A percentile compares a stretch with the other conserved stretches of the same genome.
phyloP scores from a whole-genome alignment of 2,113 vertebrate genomes.

The Antechinus stuartii region DNA sequence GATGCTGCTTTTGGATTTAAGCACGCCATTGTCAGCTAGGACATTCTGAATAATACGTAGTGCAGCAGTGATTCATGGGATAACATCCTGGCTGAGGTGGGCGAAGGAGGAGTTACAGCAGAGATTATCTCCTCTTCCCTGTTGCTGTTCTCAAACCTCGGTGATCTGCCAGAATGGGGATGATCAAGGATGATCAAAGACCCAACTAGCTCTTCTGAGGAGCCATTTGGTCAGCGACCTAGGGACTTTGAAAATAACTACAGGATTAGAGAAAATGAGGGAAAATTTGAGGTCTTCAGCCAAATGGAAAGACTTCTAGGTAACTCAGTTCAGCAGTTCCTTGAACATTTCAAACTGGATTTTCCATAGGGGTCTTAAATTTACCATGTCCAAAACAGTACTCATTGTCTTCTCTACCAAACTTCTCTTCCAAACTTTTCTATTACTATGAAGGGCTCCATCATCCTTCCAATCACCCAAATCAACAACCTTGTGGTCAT shows the following conservation, averaged over 20 bases:
- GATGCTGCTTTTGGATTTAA: slow-evolving; percentile 6
- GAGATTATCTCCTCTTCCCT: slow-evolving; percentile 10
- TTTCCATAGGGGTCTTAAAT: too few relatives aligned
- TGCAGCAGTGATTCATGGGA: background rate
- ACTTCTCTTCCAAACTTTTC: too few relatives aligned
- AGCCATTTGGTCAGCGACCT: too few relatives aligned
- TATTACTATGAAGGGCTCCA: background rate
- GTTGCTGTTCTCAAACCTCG: background rate
- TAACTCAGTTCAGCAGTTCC: background rate
- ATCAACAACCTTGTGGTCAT: background rate
- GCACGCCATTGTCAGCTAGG: background rate
- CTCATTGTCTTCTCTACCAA: too few relatives aligned
- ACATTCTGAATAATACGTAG: slow-evolving; percentile 1
- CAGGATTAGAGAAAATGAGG: background rate
- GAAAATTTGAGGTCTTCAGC: background rate
- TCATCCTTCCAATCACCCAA: background rate
- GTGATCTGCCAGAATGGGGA: too few relatives aligned
- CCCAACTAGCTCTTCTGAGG: too few relatives aligned
- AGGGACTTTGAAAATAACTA: too few relatives aligned
- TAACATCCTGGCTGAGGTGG: background rate
- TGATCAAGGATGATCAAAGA: too few relatives aligned
- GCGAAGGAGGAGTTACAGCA: background rate
- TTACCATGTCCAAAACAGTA: too few relatives aligned
- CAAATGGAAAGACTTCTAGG: slow-evolving; percentile 5
- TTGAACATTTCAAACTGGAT: too few relatives aligned